Evolutionary conservation across 2,113 vertebrate genomes (phyloP).

Genomic region (Zeus faber): DNA sequence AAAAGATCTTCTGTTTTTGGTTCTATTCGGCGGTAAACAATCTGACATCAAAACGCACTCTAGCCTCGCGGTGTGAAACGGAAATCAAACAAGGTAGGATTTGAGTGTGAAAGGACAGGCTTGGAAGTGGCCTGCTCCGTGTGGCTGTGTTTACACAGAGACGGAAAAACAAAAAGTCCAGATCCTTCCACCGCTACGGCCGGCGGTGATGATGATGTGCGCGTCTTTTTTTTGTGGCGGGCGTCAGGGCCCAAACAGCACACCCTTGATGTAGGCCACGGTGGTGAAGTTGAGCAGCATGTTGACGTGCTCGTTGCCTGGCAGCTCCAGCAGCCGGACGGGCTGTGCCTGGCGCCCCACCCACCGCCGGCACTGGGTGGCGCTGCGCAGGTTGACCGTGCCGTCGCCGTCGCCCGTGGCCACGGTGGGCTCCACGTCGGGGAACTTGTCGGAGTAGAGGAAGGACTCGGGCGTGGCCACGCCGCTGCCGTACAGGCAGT

Average conservation of each 20-base stretch:
- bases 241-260: conserved; percentile 78
- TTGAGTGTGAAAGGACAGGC: too few relatives aligned
- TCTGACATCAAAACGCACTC: too few relatives aligned
- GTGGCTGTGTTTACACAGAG: too few relatives aligned
- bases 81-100: too few relatives aligned
- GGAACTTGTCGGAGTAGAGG: conserved; percentile 82
- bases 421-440: conserved; percentile 87
- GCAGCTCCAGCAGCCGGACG: conserved; percentile 79
- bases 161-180: too few relatives aligned
- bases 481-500: conserved; percentile 89
- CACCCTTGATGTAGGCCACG: conserved; percentile 84
- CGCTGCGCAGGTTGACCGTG: conserved; percentile 90
- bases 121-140: too few relatives aligned
- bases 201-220: too few relatives aligned
- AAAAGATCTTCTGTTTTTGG: too few relatives aligned
- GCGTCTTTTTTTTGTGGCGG: too few relatives aligned
- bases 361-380: conserved; percentile 85
- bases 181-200: too few relatives aligned
- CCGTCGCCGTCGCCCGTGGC: conserved; percentile 84
- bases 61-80: too few relatives aligned
- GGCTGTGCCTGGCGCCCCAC: conserved; percentile 73
- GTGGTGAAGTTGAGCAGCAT: conserved; percentile 87
- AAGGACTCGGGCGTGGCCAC: conserved; percentile 81
- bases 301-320: conserved; percentile 86
- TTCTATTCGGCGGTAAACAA: too few relatives aligned